Evolutionary conservation across 1,140 invertebrate genomes (phyloP).

Genomic region (Ostrea denselamellosa): DNA sequence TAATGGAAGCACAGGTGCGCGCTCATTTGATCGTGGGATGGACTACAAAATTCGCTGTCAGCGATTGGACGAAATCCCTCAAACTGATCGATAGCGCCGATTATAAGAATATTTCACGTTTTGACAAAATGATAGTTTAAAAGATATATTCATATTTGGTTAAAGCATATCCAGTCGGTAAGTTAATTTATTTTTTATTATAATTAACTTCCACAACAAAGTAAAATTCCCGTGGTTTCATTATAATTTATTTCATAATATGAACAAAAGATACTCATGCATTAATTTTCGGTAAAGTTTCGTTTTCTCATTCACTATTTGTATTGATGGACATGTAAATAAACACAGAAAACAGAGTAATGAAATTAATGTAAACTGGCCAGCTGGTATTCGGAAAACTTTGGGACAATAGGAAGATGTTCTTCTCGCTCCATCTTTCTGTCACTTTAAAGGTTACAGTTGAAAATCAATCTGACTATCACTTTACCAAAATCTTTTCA

Average conservation of each 20-base stretch:
- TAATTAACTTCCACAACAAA: conserved; percentile 28
- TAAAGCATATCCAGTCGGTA: conserved; percentile 25
- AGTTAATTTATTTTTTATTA: conserved; percentile 28
- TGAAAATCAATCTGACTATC: conserved; percentile 6
- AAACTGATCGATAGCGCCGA: conserved; percentile 31
- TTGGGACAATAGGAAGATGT: conserved; percentile 27
- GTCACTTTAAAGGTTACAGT: conserved; percentile 32
- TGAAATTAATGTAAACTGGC: neutral
- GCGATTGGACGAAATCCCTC: neutral
- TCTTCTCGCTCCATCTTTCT: conserved; percentile 18
- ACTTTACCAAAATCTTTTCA: conserved; percentile 19
- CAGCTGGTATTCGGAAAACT: conserved; percentile 4
- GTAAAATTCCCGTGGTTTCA: neutral
- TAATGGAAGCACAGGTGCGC: conserved; percentile 16
- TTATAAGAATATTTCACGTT: conserved; percentile 40
- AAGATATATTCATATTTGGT: conserved; percentile 39
- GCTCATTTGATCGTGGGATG: conserved; percentile 16
- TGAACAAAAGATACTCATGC: conserved; percentile 9
- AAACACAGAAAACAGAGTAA: conserved; percentile 22
- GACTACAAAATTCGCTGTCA: conserved; percentile 7
- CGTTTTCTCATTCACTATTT: conserved; percentile 5
- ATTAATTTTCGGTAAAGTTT: conserved; percentile 12
- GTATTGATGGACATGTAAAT: conserved; percentile 33
- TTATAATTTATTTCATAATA: conserved; percentile 3
- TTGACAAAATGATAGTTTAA: conserved; percentile 34